Percentiles rank a stretch among this genome's conserved stretches.
Evolutionary conservation across 1,140 invertebrate species (phyloP).

Genomic region (Drosophila arizonae): DNA sequence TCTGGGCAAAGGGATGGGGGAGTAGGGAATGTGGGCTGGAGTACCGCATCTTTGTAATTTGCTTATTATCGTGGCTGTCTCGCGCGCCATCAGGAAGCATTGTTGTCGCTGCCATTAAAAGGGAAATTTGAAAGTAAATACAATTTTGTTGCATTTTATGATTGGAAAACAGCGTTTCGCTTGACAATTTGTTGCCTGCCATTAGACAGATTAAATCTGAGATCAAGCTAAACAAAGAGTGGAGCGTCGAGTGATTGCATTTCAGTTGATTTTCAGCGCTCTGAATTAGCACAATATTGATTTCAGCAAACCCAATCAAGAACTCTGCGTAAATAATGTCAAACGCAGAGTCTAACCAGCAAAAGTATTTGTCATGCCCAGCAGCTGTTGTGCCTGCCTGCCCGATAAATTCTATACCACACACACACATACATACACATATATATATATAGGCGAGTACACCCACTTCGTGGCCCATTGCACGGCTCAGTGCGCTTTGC

Average conservation of each 20-base stretch:
- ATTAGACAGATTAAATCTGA: not conserved
- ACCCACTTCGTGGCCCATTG: slow-evolving; percentile 33
- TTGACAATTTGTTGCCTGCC: slow-evolving; percentile 3
- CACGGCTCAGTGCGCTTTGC: slow-evolving; percentile 37
- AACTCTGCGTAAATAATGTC: slow-evolving; percentile 7
- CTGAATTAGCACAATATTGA: slow-evolving; percentile 3
- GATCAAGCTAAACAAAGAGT: not conserved
- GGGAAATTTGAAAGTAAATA: slow-evolving; percentile 36
- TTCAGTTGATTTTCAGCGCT: not conserved
- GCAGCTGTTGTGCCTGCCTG: slow-evolving; percentile 18
- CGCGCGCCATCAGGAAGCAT: slow-evolving; percentile 14
- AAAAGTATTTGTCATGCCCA: slow-evolving; percentile 30
- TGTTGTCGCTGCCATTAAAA: slow-evolving; percentile 26
- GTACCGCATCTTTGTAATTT: slow-evolving; percentile 55
- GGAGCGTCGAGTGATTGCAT: not conserved
- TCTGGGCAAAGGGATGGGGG: not conserved
- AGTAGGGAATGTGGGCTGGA: not conserved
- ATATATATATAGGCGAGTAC: not conserved
- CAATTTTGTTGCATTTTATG: slow-evolving; percentile 20
- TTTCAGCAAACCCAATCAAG: slow-evolving; percentile 8
- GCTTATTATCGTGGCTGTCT: slow-evolving; percentile 50
- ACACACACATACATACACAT: not conserved
- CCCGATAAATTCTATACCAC: slow-evolving; percentile 18
- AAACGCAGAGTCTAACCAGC: slow-evolving; percentile 23
- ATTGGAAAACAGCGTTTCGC: slow-evolving; percentile 23